Evolutionary conservation across 2,113 vertebrate genomes (phyloP).

Genomic region (Etheostoma spectabile): DNA sequence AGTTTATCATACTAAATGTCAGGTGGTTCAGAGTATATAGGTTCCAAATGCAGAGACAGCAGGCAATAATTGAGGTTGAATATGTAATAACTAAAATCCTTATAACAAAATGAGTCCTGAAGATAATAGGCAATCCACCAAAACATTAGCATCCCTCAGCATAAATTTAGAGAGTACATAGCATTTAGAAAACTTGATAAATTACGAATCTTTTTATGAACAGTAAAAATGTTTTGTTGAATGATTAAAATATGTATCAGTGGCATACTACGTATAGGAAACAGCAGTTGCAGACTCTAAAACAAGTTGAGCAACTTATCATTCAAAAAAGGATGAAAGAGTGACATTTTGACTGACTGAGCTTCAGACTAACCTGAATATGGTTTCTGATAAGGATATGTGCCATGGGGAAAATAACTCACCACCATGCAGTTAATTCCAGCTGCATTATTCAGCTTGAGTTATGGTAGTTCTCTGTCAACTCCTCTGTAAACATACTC

Average conservation of each 20-base stretch:
- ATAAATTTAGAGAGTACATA: not conserved
- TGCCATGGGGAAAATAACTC: constrained; percentile 28
- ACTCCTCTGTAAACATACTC: constrained; percentile 35
- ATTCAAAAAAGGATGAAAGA: constrained; percentile 20
- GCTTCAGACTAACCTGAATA: constrained; percentile 47
- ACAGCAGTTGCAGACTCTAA: not conserved
- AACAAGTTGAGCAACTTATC: not conserved
- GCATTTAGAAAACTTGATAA: constrained; percentile 13
- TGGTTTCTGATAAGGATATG: constrained; percentile 34
- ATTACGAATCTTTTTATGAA: constrained; percentile 9
- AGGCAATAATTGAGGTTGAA: too few relatives aligned
- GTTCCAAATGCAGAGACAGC: too few relatives aligned
- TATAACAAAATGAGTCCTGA: too few relatives aligned
- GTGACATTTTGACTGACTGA: constrained; percentile 39
- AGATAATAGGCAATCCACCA: too few relatives aligned
- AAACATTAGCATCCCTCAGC: not conserved
- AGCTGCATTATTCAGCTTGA: constrained; percentile 46
- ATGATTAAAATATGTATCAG: constrained; percentile 28
- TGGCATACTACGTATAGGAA: constrained; percentile 7
- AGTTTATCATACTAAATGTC: not conserved
- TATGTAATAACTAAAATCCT: too few relatives aligned
- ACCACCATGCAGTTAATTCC: constrained; percentile 16
- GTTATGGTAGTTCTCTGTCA: constrained; percentile 27
- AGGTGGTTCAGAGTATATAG: too few relatives aligned
- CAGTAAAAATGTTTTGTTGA: constrained; percentile 18